These are phyloP conservation scores for Formica selysi DNA, from an alignment of 1,140 invertebrate genomes.

Conservation along the genomic window DNA sequence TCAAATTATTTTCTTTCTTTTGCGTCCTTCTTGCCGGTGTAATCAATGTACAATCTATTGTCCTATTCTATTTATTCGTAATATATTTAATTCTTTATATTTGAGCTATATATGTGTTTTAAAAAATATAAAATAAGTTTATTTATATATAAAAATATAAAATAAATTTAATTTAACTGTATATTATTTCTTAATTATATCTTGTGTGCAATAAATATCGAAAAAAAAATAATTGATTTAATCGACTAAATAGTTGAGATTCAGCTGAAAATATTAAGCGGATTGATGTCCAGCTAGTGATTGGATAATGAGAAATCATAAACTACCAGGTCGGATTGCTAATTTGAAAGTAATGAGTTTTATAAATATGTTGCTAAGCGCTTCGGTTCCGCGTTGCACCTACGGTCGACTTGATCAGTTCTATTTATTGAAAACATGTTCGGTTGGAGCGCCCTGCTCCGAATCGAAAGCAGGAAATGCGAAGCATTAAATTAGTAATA, in stretches of 20 bases:
- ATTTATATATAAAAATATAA: background rate
- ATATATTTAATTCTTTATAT: background rate
- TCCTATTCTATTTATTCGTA: background rate
- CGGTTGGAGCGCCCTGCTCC: background rate
- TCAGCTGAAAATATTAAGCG: background rate
- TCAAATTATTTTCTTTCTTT: no score
- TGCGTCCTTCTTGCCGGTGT: background rate
- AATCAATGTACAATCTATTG: background rate
- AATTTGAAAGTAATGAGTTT: constrained; percentile 14
- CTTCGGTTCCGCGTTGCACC: background rate
- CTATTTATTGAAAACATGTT: constrained; percentile 28
- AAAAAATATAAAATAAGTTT: background rate
- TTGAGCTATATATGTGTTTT: background rate
- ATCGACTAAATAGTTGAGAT: background rate
- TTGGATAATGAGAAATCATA: constrained; percentile 13
- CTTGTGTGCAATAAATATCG: background rate
- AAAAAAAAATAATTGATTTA: background rate
- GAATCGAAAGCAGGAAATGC: constrained; percentile 12
- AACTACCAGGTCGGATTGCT: background rate
- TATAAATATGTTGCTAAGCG: constrained; percentile 30
- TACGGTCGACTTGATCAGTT: background rate
- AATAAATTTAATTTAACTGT: background rate
- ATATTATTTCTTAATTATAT: background rate
- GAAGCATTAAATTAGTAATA: constrained; percentile 26
- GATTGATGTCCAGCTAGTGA: background rate